These are phyloP conservation scores for Drosophila sucinea DNA, from an alignment of 1,140 invertebrate species.

Conservation along the genomic window DNA sequence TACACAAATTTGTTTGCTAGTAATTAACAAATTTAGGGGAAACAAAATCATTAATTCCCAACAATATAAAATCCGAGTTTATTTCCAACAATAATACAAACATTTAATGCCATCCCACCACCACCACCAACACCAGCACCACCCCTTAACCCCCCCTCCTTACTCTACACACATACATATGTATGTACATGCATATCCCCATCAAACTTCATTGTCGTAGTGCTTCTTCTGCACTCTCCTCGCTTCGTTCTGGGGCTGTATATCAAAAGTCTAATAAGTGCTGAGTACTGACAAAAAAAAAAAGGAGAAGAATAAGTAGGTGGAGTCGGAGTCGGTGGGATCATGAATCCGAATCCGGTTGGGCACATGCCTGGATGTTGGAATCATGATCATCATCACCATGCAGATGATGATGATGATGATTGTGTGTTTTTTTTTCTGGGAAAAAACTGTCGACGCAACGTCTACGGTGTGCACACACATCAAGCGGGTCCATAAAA, in stretches of 20 bases:
- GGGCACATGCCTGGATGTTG: slow-evolving; percentile 54
- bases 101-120: slow-evolving; percentile 50
- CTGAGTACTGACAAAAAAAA: slow-evolving; percentile 39
- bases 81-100: slow-evolving; percentile 82
- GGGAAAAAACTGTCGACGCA: slow-evolving; percentile 79
- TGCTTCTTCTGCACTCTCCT: slow-evolving; percentile 37
- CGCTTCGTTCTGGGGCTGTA: slow-evolving; percentile 27
- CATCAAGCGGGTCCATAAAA: slow-evolving; percentile 58
- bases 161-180: too few species aligned
- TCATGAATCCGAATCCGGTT: slow-evolving; percentile 44
- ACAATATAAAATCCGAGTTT: slow-evolving; percentile 80
- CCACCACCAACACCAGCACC: not conserved
- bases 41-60: slow-evolving; percentile 79
- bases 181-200: not conserved
- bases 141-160: not conserved
- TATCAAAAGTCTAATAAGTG: slow-evolving; percentile 77
- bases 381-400: not conserved
- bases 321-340: slow-evolving; percentile 2
- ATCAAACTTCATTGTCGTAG: slow-evolving; percentile 41
- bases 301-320: not conserved
- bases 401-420: slow-evolving; percentile 6
- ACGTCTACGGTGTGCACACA: slow-evolving; percentile 65
- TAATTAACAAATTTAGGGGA: slow-evolving; percentile 81
- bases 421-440: slow-evolving; percentile 70
- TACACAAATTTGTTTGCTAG: slow-evolving; percentile 78